A percentile compares a stretch with the other conserved stretches of the same genome.
Evolutionary conservation across 2,113 vertebrate genomes (phyloP).

Genomic region (Budorcas taxicolor): DNA sequence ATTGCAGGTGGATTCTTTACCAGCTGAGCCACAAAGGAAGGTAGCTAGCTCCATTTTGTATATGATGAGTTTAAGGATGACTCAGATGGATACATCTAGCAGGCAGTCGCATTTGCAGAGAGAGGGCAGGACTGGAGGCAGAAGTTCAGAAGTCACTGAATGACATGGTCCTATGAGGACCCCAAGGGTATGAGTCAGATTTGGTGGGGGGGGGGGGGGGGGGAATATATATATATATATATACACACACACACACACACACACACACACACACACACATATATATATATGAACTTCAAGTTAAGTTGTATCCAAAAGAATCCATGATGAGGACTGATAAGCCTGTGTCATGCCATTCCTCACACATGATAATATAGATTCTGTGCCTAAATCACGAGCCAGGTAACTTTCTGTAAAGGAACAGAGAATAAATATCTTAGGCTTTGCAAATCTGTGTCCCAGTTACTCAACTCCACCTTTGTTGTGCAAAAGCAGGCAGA

Average conservation of each 20-base stretch:
- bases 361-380: neutral
- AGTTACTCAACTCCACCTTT: neutral
- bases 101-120: neutral
- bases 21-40: neutral
- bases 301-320: neutral
- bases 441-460: neutral
- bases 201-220: too few relatives aligned
- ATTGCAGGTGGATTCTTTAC: neutral
- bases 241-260: rapidly evolving
- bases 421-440: neutral
- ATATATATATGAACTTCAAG: neutral
- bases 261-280: rapidly evolving
- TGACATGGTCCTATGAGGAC: neutral
- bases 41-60: neutral
- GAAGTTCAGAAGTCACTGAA: neutral
- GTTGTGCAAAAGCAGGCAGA: neutral
- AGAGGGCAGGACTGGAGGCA: neutral
- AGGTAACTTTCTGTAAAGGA: neutral
- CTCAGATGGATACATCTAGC: neutral
- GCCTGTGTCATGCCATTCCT: neutral
- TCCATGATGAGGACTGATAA: neutral
- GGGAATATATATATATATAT: neutral
- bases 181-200: neutral
- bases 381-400: neutral
- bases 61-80: neutral